phyloP scores from a whole-genome alignment of 2,888 invertebrate genomes.

The Aproaerema taeniolella region DNA sequence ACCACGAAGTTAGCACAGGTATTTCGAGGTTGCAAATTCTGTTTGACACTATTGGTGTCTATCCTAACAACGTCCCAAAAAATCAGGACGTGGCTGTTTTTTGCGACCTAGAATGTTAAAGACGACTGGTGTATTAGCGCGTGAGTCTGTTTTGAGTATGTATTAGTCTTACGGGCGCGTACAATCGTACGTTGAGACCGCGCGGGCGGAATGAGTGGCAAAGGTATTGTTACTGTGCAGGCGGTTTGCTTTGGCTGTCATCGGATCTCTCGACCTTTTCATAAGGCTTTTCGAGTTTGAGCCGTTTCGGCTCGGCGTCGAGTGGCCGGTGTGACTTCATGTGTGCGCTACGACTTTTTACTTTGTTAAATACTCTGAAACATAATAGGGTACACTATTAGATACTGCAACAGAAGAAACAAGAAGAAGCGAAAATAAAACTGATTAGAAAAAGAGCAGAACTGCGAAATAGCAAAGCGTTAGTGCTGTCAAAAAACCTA shows the following conservation, averaged over 20 bases:
- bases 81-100: too few species aligned
- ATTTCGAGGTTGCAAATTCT: too few species aligned
- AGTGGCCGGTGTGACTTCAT: constrained; percentile 99
- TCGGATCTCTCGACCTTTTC: constrained; percentile 74
- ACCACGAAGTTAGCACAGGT: too few species aligned
- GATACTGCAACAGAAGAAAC: constrained; percentile 54
- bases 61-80: too few species aligned
- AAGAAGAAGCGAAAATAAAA: constrained; percentile 37
- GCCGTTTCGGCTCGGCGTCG: constrained; percentile 86
- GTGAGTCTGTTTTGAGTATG: too few species aligned
- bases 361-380: constrained; percentile 96
- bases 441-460: constrained; percentile 32
- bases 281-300: constrained; percentile 79
- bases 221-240: constrained; percentile 49
- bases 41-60: too few species aligned
- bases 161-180: too few species aligned
- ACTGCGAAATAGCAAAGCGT: constrained; percentile 52
- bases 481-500: constrained; percentile 46
- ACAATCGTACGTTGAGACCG: too few species aligned
- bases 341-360: constrained; percentile 99
- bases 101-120: too few species aligned
- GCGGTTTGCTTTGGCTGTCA: constrained; percentile 62
- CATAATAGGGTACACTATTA: constrained; percentile 70
- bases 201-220: constrained; percentile 39
- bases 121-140: too few species aligned